Conservation (phyloP, 2,888 invertebrate species). For the Chrysomela aeneicollis region DNA sequence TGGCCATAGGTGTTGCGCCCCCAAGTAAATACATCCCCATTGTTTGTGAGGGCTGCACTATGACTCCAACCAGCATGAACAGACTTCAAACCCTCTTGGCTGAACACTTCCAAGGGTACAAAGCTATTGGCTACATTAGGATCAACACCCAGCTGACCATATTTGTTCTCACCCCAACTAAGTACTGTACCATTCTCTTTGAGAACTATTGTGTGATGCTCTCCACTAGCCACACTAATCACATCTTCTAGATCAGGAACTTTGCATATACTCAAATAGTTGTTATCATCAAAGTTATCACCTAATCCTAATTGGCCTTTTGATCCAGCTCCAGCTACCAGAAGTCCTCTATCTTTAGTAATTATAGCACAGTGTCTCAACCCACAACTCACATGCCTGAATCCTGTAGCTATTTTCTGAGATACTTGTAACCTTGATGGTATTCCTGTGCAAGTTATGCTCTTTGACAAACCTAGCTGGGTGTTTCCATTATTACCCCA, state of each 20-base stretch:
- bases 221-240: constrained; percentile 77
- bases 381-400: constrained; percentile 71
- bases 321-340: constrained; percentile 72
- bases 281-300: constrained; percentile 59
- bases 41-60: constrained; percentile 69
- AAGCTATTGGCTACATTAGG: constrained; percentile 64
- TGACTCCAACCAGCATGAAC: constrained; percentile 84
- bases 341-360: constrained; percentile 68
- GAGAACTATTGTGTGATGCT: constrained; percentile 77
- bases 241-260: constrained; percentile 68
- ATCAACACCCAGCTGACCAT: constrained; percentile 76
- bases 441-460: constrained; percentile 59
- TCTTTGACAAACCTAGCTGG: constrained; percentile 72
- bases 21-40: constrained; percentile 75
- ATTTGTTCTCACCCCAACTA: constrained; percentile 86
- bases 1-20: constrained; percentile 85
- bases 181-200: constrained; percentile 68
- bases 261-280: constrained; percentile 62
- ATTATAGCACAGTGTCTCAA: constrained; percentile 73
- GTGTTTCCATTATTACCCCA: constrained; percentile 87
- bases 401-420: constrained; percentile 62
- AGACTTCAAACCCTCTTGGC: constrained; percentile 66
- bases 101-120: constrained; percentile 66
- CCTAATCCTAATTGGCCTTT: constrained; percentile 75
- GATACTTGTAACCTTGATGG: constrained; percentile 60